Percentiles rank a stretch among this genome's conserved stretches.
Conservation (phyloP, 2,888 invertebrate genomes). For the Uropetala carovei region DNA sequence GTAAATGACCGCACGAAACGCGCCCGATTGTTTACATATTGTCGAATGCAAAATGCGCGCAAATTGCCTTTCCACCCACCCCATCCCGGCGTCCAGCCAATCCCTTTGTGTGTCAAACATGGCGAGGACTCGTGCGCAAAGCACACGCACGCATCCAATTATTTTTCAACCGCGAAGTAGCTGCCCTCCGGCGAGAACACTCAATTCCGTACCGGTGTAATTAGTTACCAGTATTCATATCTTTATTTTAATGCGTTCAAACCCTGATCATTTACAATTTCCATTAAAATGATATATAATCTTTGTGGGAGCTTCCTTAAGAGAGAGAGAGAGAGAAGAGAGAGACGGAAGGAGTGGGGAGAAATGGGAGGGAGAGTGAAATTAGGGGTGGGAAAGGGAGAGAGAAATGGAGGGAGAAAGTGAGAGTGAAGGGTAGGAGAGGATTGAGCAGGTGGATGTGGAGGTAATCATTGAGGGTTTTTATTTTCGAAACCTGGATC, state of each 20-base stretch:
- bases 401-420: not conserved
- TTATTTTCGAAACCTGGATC: too few species aligned
- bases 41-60: not conserved
- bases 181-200: slow-evolving; percentile 24
- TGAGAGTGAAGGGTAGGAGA: not conserved
- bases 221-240: not conserved
- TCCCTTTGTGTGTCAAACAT: not conserved
- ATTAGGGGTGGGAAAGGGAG: not conserved
- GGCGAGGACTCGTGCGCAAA: not conserved
- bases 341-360: not conserved
- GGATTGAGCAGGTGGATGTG: not conserved
- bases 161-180: not conserved
- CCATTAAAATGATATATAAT: slow-evolving; percentile 26
- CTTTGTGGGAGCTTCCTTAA: not conserved
- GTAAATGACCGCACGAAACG: not conserved
- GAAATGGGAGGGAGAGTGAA: not conserved
- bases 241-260: not conserved
- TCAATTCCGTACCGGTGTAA: slow-evolving; percentile 2
- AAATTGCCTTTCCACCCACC: not conserved
- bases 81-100: not conserved
- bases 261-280: not conserved
- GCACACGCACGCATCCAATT: not conserved
- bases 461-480: too few species aligned
- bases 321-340: not conserved
- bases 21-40: not conserved